A percentile compares a stretch with the other conserved stretches of the same genome.
phyloP scores from a whole-genome alignment of 2,888 invertebrate genomes.

The Diarsia dahlii region DNA sequence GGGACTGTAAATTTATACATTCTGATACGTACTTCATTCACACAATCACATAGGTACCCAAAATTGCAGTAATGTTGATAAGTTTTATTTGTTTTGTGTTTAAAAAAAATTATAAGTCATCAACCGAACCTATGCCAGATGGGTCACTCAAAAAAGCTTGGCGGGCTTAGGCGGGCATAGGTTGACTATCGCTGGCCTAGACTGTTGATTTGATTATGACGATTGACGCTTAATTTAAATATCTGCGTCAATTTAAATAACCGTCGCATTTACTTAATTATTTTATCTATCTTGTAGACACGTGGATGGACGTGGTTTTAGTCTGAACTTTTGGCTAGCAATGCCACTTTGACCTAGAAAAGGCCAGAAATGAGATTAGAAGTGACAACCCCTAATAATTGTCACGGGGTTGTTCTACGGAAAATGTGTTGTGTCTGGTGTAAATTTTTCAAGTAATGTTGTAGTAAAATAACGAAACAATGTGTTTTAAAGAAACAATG shows the following conservation, averaged over 20 bases:
- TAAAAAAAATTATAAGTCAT: background rate
- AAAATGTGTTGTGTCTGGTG: background rate
- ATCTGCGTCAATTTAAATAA: slow-evolving; percentile 16
- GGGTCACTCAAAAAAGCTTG: background rate
- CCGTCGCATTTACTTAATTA: slow-evolving; percentile 31
- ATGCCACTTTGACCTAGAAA: background rate
- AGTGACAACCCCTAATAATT: background rate
- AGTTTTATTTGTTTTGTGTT: too few relatives aligned
- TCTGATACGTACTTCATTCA: background rate
- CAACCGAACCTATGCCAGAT: background rate
- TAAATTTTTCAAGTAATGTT: background rate
- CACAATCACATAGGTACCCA: too few relatives aligned
- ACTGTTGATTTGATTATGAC: slow-evolving; percentile 47
- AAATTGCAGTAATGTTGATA: too few relatives aligned
- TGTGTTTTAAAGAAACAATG: background rate
- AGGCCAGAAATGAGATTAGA: background rate
- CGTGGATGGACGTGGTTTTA: background rate
- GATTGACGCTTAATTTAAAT: slow-evolving; percentile 51
- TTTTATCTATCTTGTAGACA: background rate
- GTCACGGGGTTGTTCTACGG: too few relatives aligned
- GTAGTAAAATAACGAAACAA: background rate
- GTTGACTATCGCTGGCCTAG: slow-evolving; percentile 25
- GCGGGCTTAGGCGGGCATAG: background rate
- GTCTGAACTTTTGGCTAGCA: background rate
- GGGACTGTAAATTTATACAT: background rate